Evolutionary conservation across 35 echinoderm and acorn worm species (phyloP).

Genomic region (Apostichopus japonicus): DNA sequence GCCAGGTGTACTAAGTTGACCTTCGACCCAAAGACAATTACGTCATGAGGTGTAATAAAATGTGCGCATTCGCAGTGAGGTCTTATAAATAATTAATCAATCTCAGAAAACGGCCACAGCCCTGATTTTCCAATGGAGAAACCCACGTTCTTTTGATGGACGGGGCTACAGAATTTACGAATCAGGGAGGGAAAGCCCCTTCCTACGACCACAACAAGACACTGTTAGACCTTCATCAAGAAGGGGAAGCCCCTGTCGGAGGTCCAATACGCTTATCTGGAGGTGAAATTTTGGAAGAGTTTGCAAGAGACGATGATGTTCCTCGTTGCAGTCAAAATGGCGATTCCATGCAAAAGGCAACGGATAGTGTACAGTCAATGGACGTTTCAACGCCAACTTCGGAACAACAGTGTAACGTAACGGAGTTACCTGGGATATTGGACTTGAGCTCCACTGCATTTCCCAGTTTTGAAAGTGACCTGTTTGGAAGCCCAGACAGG

Average conservation of each 20-base stretch:
- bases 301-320: conserved; percentile 27
- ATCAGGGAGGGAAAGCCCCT: conserved; percentile 64
- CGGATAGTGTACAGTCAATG: conserved; percentile 45
- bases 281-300: conserved; percentile 51
- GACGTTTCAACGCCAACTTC: not conserved
- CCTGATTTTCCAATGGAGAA: conserved; percentile 65
- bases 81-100: conserved; percentile 32
- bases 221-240: conserved; percentile 52
- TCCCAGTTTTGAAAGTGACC: conserved; percentile 46
- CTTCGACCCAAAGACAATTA: conserved; percentile 3
- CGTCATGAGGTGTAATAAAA: not conserved
- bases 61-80: not conserved
- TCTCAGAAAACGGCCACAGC: conserved; percentile 38
- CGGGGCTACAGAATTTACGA: conserved; percentile 57
- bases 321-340: conserved; percentile 55
- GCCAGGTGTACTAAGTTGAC: conserved; percentile 53
- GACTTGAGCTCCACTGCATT: conserved; percentile 37
- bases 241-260: conserved; percentile 40
- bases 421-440: conserved; percentile 21
- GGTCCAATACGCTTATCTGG: conserved; percentile 10
- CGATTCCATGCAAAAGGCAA: conserved; percentile 55
- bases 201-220: conserved; percentile 55
- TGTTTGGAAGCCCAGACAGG: conserved; percentile 53
- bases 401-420: conserved; percentile 8
- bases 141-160: conserved; percentile 62